Conservation (phyloP, 2,113 vertebrate species). For the Xiphias gladius region DNA sequence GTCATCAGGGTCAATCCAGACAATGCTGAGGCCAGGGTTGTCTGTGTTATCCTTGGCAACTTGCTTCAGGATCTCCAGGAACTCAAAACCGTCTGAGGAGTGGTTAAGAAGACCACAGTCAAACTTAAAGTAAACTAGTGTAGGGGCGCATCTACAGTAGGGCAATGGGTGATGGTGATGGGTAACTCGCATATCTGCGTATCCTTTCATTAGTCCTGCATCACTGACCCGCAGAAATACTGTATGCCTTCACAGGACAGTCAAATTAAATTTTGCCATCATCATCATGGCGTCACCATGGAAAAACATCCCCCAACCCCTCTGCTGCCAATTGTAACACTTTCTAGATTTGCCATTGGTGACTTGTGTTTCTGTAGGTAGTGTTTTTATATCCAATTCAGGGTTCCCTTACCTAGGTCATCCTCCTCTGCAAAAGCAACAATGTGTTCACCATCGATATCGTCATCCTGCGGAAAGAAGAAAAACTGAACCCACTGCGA, state of each 20-base stretch:
- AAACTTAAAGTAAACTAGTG: not conserved
- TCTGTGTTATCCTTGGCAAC: conserved; percentile 93
- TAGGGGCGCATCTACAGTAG: not conserved
- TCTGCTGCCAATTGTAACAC: not conserved
- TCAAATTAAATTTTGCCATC: not conserved
- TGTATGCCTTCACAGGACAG: not conserved
- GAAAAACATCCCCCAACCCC: not conserved
- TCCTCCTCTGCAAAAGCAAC: conserved; percentile 93
- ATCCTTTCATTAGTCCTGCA: not conserved
- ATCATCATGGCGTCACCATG: not conserved
- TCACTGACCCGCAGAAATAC: not conserved
- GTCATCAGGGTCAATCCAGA: conserved; percentile 97
- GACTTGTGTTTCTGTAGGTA: not conserved
- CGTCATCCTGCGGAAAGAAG: conserved; percentile 85
- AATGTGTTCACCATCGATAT: conserved; percentile 92
- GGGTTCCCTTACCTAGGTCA: conserved; percentile 87
- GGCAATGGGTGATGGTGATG: not conserved
- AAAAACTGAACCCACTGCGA: not conserved
- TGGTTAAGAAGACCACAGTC: not conserved
- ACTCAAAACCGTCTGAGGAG: conserved; percentile 90
- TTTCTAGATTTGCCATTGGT: not conserved
- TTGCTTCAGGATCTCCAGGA: conserved; percentile 92
- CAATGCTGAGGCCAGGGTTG: conserved; percentile 91
- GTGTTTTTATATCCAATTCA: not conserved
- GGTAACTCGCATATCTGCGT: not conserved